Evolutionary conservation across 2,113 vertebrate species (phyloP).

Genomic region (Corynorhinus townsendii): DNA sequence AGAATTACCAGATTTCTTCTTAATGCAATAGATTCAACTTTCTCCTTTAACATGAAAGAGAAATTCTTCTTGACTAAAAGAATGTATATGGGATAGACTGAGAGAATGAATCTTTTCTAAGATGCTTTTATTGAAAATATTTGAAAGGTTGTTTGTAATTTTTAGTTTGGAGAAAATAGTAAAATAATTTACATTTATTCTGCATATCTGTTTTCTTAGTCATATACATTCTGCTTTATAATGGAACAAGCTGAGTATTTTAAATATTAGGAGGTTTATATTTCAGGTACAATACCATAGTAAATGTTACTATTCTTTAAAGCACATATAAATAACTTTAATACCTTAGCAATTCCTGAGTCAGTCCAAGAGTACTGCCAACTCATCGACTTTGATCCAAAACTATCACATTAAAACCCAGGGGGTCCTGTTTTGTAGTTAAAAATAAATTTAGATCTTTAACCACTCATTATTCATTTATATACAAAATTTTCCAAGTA

Average conservation of each 20-base stretch:
- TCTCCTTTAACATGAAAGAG: background rate
- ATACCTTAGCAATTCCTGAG: slow-evolving; percentile 38
- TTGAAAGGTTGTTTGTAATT: slow-evolving; percentile 52
- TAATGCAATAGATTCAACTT: background rate
- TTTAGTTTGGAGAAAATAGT: slow-evolving; percentile 27
- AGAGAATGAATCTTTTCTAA: background rate
- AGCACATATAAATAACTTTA: slow-evolving; percentile 21
- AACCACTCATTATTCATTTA: background rate
- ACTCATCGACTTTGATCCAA: background rate
- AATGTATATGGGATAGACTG: slow-evolving; percentile 21
- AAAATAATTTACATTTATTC: slow-evolving; percentile 66
- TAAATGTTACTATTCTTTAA: slow-evolving; percentile 12
- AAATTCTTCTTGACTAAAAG: background rate
- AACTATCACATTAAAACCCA: background rate
- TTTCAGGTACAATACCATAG: slow-evolving; percentile 36
- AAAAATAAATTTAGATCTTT: background rate
- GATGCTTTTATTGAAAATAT: background rate
- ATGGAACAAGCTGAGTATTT: slow-evolving; percentile 8
- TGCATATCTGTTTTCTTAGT: slow-evolving; percentile 27
- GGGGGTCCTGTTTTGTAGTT: background rate
- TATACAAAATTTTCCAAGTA: background rate
- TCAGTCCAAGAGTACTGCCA: background rate
- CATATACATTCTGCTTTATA: slow-evolving; percentile 25
- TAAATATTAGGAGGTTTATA: background rate
- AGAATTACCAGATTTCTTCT: background rate